Percentiles rank a stretch among this genome's conserved stretches.
phyloP scores from a whole-genome alignment of 2,113 vertebrate species.

The Mormoops blainvillei region DNA sequence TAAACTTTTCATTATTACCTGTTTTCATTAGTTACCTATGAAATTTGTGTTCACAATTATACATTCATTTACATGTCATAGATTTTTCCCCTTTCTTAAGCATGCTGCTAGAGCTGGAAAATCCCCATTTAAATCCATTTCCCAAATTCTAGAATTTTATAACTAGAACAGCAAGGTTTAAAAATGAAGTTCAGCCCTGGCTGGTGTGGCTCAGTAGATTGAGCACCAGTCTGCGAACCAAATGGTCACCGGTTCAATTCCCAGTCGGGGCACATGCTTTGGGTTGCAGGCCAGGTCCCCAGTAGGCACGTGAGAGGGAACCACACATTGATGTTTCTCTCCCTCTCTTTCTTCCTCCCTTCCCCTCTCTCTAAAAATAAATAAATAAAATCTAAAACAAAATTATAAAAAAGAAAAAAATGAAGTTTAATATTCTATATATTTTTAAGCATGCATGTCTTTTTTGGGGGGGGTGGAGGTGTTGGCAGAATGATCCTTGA shows the following conservation, averaged over 20 bases:
- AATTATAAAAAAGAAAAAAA: no score
- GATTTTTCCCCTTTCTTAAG: background rate
- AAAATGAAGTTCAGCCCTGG: background rate
- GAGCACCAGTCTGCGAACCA: no score
- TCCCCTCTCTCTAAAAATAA: no score
- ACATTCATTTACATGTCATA: background rate
- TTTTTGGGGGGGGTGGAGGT: background rate
- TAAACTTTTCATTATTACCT: background rate
- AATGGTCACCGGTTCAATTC: no score
- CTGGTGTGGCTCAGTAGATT: no score
- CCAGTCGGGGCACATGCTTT: no score
- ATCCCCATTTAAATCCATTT: background rate
- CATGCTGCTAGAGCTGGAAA: background rate
- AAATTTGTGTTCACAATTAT: background rate
- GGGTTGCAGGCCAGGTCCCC: no score
- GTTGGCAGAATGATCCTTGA: background rate
- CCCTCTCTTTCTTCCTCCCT: no score
- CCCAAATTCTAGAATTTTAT: background rate
- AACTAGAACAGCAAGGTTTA: background rate
- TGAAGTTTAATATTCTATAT: background rate
- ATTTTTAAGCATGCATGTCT: background rate
- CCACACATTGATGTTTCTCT: no score
- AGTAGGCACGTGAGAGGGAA: no score
- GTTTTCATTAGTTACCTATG: background rate
- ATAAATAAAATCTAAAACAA: no score